phyloP scores from a whole-genome alignment of 2,888 invertebrate genomes.

The Caenorhabditis wallacei region DNA sequence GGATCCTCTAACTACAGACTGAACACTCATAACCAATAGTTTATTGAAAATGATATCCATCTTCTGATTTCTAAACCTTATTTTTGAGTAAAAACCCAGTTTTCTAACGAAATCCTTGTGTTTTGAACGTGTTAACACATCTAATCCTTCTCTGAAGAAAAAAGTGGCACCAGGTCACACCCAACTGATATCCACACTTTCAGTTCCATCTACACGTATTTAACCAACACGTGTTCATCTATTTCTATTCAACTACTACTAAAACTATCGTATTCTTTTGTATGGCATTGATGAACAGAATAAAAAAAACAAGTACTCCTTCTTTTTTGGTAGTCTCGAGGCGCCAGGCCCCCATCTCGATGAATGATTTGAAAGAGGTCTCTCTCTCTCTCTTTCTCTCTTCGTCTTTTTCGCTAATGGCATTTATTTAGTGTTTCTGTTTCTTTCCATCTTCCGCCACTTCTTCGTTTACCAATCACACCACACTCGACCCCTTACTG shows the following conservation, averaged over 20 bases:
- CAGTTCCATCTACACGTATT: not conserved
- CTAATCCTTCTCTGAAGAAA: not conserved
- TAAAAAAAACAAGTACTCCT: slow-evolving; percentile 53
- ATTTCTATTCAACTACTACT: not conserved
- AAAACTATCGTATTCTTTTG: slow-evolving; percentile 43
- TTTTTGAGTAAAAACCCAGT: too few species aligned
- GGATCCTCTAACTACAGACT: too few species aligned
- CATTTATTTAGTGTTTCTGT: slow-evolving; percentile 63
- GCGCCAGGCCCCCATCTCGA: slow-evolving; percentile 54
- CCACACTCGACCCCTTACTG: slow-evolving; percentile 36
- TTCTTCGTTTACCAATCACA: slow-evolving; percentile 44
- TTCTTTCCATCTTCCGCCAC: slow-evolving; percentile 25
- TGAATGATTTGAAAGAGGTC: slow-evolving; percentile 61
- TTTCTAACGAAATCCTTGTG: too few species aligned
- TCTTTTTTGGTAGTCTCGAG: slow-evolving; percentile 12
- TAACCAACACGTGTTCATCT: slow-evolving; percentile 7
- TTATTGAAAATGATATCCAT: too few species aligned
- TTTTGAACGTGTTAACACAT: not conserved
- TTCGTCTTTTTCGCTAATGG: slow-evolving; percentile 52
- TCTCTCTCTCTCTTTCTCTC: too few species aligned
- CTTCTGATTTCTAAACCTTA: too few species aligned
- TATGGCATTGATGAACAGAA: slow-evolving; percentile 52
- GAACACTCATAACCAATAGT: too few species aligned
- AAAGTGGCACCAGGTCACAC: not conserved
- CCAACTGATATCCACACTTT: not conserved